phyloP scores from a whole-genome alignment of 2,888 invertebrate genomes.

The Acholoe squamosa region DNA sequence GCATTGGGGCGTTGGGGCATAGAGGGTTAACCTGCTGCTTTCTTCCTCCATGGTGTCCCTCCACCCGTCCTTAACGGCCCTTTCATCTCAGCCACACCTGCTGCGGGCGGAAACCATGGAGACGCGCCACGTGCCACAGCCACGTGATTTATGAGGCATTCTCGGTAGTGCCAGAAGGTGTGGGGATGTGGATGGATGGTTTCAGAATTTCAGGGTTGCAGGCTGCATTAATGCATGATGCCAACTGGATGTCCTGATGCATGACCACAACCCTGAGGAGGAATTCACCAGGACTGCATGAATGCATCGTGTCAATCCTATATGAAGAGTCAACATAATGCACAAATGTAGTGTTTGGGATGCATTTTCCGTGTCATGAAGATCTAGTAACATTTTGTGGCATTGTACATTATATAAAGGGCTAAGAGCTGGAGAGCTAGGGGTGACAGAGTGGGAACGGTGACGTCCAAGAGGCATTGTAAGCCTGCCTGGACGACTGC shows the following conservation, averaged over 20 bases:
- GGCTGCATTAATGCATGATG: no score
- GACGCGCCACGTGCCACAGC: constrained; percentile 22
- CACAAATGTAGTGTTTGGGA: no score
- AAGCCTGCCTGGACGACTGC: not conserved
- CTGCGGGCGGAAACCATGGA: constrained; percentile 52
- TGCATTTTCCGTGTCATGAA: no score
- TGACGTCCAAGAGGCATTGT: not conserved
- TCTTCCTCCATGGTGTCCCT: not conserved
- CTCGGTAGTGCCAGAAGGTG: not conserved
- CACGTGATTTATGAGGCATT: constrained; percentile 43
- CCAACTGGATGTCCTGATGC: no score
- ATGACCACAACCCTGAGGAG: no score
- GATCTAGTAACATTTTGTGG: no score
- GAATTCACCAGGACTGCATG: no score
- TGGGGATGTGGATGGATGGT: not conserved
- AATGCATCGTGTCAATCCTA: no score
- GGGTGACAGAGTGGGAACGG: not conserved
- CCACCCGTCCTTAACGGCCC: constrained; percentile 1
- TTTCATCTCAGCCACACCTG: constrained; percentile 56
- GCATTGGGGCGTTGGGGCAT: not conserved
- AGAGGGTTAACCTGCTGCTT: not conserved
- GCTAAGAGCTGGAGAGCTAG: not conserved
- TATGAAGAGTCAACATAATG: no score
- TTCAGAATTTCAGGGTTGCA: no score
- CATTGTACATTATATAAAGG: no score